A percentile compares a stretch with the other conserved stretches of the same genome.
phyloP scores from a whole-genome alignment of 1,140 invertebrate genomes.

The Penaeus japonicus region DNA sequence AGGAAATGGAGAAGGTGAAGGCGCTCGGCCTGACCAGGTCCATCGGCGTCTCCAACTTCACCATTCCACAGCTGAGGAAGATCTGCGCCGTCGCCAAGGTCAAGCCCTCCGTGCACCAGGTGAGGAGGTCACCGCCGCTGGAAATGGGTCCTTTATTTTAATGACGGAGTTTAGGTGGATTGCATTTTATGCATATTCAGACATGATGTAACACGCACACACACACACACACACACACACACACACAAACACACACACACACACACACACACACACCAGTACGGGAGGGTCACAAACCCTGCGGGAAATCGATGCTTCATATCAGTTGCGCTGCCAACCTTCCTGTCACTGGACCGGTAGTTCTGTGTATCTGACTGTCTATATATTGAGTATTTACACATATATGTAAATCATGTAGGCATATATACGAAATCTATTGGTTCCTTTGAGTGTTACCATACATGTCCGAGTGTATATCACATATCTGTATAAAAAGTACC shows the following conservation, averaged over 20 bases:
- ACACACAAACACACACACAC: no score
- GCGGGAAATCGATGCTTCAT: not conserved
- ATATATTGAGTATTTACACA: not conserved
- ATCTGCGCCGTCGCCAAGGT: slow-evolving; percentile 69
- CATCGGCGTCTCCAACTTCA: slow-evolving; percentile 65
- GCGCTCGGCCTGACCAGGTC: slow-evolving; percentile 61
- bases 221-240: no score
- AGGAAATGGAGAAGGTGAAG: slow-evolving; percentile 62
- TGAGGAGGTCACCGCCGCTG: no score
- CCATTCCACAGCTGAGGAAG: slow-evolving; percentile 61
- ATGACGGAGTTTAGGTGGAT: no score
- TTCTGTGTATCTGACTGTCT: not conserved
- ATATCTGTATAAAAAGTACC: no score
- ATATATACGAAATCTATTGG: not conserved
- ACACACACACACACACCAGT: no score
- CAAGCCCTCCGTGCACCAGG: slow-evolving; percentile 81
- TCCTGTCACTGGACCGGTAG: not conserved
- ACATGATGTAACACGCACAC: no score
- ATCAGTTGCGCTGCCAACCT: not conserved
- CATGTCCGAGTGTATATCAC: not conserved
- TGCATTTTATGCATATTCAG: no score
- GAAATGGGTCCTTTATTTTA: no score
- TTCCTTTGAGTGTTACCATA: no score
- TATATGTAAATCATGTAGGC: not conserved
- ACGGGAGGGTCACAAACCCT: not conserved